These are phyloP conservation scores for Pemphigus obesinymphae DNA, from an alignment of 1,140 invertebrate genomes.

Conservation along the genomic window DNA sequence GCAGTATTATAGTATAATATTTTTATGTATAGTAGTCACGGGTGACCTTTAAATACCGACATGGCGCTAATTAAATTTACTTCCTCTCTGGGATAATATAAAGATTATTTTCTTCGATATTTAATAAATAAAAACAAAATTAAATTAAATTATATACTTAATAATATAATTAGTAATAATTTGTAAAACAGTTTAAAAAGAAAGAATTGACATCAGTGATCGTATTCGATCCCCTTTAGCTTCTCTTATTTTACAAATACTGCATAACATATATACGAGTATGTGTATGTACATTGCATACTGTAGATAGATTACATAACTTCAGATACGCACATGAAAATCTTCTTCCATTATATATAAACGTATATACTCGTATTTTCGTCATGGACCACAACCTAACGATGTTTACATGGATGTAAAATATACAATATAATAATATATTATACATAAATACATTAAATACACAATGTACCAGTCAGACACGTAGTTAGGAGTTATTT, in stretches of 20 bases:
- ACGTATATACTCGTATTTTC: background rate
- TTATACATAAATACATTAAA: no score
- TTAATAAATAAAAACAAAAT: no score
- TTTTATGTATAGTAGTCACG: background rate
- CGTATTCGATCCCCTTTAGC: background rate
- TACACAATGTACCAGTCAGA: no score
- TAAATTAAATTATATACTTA: no score
- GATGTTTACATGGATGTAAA: background rate
- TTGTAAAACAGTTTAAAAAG: no score
- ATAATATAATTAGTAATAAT: no score
- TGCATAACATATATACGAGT: no score
- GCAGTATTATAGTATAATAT: background rate
- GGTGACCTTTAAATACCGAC: background rate
- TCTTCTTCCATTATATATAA: background rate
- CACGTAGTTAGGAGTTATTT: no score
- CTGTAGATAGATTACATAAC: background rate
- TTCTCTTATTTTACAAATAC: background rate
- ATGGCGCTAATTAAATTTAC: background rate
- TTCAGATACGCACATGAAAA: constrained; percentile 1
- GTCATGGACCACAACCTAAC: background rate
- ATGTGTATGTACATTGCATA: no score
- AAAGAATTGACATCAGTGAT: no score
- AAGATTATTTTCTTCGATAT: no score
- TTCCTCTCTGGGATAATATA: no score
- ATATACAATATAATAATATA: background rate